Conservation (phyloP, 2,888 invertebrate genomes). For the Chalcis sispes region DNA sequence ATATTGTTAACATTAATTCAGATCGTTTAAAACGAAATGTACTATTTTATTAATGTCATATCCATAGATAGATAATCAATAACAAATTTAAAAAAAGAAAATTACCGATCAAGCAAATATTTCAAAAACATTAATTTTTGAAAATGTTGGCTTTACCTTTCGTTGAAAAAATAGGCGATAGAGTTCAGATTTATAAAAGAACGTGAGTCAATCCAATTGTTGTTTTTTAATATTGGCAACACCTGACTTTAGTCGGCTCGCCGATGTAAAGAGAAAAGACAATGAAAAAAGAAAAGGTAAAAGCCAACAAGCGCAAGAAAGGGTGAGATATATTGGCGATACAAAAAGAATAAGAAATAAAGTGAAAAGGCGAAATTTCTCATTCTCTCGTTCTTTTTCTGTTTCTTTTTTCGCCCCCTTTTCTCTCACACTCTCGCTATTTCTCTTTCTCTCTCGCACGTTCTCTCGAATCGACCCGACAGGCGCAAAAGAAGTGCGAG, state of each 20-base stretch:
- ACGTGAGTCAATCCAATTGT: neutral
- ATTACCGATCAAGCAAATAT: no score
- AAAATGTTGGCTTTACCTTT: no score
- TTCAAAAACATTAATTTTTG: no score
- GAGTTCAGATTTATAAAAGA: neutral
- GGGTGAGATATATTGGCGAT: slow-evolving; percentile 8
- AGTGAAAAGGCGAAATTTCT: slow-evolving; percentile 41
- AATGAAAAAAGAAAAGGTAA: neutral
- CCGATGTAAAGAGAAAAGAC: slow-evolving; percentile 13
- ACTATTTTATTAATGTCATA: no score
- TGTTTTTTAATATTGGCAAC: neutral
- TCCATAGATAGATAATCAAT: no score
- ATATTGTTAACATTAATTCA: no score
- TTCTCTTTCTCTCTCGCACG: neutral
- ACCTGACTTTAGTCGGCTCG: neutral
- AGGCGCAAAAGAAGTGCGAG: slow-evolving; percentile 26
- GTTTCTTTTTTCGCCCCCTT: slow-evolving; percentile 9
- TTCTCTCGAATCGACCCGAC: slow-evolving; percentile 31
- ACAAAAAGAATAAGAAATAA: slow-evolving; percentile 15
- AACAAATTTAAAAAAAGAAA: no score
- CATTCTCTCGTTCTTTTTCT: slow-evolving; percentile 21
- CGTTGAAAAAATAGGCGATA: no score
- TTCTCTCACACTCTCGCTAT: neutral
- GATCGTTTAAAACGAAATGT: no score
- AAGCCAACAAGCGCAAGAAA: neutral